A percentile compares a stretch with the other conserved stretches of the same genome.
Evolutionary conservation across 2,113 vertebrate species (phyloP).

Genomic region (Tetraodon nigroviridis): DNA sequence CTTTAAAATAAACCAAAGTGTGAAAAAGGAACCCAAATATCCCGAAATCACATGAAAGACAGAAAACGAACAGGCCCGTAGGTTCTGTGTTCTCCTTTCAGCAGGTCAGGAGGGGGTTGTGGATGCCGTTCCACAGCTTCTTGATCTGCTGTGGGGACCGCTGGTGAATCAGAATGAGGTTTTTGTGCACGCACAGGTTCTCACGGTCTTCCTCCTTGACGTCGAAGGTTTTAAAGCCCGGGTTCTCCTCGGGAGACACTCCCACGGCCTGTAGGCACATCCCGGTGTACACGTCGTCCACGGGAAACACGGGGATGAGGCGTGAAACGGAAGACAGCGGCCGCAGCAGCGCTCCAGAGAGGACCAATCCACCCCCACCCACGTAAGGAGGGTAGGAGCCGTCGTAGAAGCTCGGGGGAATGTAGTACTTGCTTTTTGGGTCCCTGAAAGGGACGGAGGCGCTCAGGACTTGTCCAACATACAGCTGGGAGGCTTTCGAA

Average conservation of each 20-base stretch:
- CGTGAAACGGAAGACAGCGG: constrained; percentile 37
- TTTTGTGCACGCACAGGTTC: constrained; percentile 76
- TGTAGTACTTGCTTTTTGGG: constrained; percentile 77
- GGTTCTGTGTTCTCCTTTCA: constrained; percentile 25
- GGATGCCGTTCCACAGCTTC: constrained; percentile 76
- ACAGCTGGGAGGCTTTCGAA: constrained; percentile 55
- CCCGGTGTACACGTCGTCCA: constrained; percentile 80
- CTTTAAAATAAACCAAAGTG: no score
- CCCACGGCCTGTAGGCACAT: constrained; percentile 72
- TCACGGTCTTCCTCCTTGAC: constrained; percentile 53
- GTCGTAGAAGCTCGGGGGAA: constrained; percentile 69
- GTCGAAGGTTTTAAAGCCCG: constrained; percentile 68
- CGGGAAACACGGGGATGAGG: constrained; percentile 75
- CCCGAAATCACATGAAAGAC: no score
- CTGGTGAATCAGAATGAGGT: constrained; percentile 77
- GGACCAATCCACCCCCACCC: constrained; percentile 76
- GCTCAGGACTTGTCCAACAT: constrained; percentile 73
- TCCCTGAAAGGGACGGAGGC: constrained; percentile 65
- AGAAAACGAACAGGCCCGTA: no score
- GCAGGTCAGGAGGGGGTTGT: constrained; percentile 62
- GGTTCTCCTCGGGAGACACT: constrained; percentile 58
- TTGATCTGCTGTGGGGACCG: constrained; percentile 69
- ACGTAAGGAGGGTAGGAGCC: constrained; percentile 73
- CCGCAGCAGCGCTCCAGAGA: constrained; percentile 55
- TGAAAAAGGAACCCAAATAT: no score